Percentiles rank a stretch among this genome's conserved stretches.
These are phyloP conservation scores for Colinus virginianus DNA, from an alignment of 2,113 vertebrate genomes.

Conservation along the genomic window DNA sequence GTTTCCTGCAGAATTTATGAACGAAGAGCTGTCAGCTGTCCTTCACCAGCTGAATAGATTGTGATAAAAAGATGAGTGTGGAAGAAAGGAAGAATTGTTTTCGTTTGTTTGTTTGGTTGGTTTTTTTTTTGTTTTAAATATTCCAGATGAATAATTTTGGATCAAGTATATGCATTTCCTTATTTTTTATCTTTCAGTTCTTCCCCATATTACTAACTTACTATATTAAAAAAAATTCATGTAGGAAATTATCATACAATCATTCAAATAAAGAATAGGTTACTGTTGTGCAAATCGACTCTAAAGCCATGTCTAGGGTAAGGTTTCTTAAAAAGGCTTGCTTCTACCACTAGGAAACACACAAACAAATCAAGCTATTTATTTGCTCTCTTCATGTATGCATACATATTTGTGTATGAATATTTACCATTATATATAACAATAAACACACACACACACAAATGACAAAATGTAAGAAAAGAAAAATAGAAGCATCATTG, in stretches of 20 bases:
- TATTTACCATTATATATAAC: neutral
- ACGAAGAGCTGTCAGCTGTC: neutral
- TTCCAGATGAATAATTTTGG: neutral
- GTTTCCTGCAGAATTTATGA: slow-evolving; percentile 3
- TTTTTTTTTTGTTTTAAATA: neutral
- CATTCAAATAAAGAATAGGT: neutral
- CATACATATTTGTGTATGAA: neutral
- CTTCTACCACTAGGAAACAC: neutral
- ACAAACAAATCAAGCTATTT: neutral
- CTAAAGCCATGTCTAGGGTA: neutral
- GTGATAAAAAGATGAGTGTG: neutral
- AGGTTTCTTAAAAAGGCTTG: neutral
- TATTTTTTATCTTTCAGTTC: neutral
- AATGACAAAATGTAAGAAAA: neutral
- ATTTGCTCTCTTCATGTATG: neutral
- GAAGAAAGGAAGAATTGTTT: neutral
- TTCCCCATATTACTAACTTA: neutral
- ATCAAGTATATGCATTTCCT: neutral
- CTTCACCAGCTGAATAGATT: neutral
- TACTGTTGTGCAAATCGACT: neutral
- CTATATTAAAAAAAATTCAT: neutral
- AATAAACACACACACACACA: neutral
- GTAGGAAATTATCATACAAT: neutral
- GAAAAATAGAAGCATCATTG: neutral
- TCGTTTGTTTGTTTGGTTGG: neutral